Conservation (phyloP, 30 jellyfish, hydroid and myxozoan species). For the Cassiopea andromeda region DNA sequence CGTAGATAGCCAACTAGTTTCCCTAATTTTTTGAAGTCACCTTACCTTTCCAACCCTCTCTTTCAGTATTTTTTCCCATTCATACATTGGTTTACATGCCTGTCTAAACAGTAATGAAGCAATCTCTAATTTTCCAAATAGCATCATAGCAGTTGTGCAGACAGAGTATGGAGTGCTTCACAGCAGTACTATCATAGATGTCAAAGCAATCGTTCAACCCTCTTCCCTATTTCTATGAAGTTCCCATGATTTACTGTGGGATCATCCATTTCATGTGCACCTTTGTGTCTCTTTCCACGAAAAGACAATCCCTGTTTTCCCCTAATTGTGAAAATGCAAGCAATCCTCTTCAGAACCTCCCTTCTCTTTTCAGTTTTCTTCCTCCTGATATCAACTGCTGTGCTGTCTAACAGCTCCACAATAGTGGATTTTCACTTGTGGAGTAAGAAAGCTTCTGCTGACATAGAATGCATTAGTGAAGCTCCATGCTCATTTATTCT, state of each 20-base stretch:
- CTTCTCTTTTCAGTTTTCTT: neutral
- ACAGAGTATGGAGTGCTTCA: neutral
- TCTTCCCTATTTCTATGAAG: neutral
- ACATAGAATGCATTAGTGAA: neutral
- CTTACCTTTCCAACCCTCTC: constrained; percentile 19
- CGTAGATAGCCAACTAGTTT: constrained; percentile 29
- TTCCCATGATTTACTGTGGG: constrained; percentile 10
- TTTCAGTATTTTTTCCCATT: constrained; percentile 4
- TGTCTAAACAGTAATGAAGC: neutral
- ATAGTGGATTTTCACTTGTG: neutral
- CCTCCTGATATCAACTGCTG: neutral
- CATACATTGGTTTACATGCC: constrained; percentile 1
- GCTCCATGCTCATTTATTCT: neutral
- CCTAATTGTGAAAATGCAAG: neutral
- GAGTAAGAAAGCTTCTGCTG: neutral
- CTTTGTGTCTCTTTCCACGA: constrained; percentile 1
- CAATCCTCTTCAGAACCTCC: constrained; percentile 6
- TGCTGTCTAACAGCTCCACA: constrained; percentile 7
- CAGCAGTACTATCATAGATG: no score
- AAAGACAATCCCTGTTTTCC: neutral
- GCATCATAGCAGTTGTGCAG: neutral
- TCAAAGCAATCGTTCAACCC: no score
- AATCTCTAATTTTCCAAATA: neutral
- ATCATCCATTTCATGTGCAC: neutral
- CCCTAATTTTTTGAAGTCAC: constrained; percentile 5